phyloP scores from a whole-genome alignment of 2,888 invertebrate genomes.

The Coelinius sp. region DNA sequence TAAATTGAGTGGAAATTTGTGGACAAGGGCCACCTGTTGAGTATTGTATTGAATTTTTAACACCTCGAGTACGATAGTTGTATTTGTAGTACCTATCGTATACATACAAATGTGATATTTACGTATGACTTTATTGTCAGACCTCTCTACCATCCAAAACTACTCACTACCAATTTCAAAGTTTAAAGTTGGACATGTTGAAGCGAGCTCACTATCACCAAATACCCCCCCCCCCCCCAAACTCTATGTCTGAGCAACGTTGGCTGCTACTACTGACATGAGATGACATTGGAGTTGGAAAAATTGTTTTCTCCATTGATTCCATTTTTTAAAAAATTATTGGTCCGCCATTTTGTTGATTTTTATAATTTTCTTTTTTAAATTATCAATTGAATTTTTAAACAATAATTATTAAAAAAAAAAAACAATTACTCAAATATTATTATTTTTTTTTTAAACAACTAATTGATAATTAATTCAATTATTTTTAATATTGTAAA shows the following conservation, averaged over 20 bases:
- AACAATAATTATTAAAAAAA: too few relatives aligned
- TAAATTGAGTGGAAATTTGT: not conserved
- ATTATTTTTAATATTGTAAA: too few relatives aligned
- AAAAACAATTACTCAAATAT: too few relatives aligned
- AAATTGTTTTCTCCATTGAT: conserved; percentile 4
- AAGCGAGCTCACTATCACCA: too few relatives aligned
- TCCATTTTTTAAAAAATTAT: too few relatives aligned
- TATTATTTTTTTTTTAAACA: too few relatives aligned
- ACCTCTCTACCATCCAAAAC: too few relatives aligned
- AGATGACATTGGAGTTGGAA: not conserved
- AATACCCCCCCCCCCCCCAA: not conserved
- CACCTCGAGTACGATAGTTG: not conserved
- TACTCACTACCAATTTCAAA: not conserved
- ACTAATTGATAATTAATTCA: too few relatives aligned
- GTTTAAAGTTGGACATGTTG: not conserved
- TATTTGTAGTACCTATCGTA: not conserved
- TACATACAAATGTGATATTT: not conserved
- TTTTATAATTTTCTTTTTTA: too few relatives aligned
- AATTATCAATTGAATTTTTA: too few relatives aligned
- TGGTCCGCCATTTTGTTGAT: too few relatives aligned
- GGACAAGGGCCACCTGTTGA: not conserved
- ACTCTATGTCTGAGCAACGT: not conserved
- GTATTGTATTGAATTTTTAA: conserved; percentile 3
- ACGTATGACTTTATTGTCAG: too few relatives aligned
- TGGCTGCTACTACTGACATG: conserved; percentile 6